Conservation (phyloP, 2,888 invertebrate species). For the Nephrotoma appendiculata region DNA sequence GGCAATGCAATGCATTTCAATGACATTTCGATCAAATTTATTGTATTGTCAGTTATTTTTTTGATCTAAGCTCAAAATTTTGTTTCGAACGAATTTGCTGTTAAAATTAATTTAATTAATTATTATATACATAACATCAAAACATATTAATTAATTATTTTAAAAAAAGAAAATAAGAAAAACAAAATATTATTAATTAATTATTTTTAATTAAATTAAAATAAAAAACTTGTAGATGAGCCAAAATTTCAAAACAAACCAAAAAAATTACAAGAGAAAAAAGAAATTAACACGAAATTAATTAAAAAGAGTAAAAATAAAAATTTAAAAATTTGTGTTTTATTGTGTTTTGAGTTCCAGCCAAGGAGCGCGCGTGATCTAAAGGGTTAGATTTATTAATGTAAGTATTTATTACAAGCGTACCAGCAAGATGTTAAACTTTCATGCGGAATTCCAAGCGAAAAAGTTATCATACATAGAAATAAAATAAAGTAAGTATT, state of each 20-base stretch:
- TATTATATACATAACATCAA: not conserved
- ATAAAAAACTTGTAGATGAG: not conserved
- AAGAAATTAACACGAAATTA: not conserved
- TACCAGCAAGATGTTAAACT: too few relatives aligned
- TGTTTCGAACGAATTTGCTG: too few relatives aligned
- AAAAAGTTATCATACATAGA: too few relatives aligned
- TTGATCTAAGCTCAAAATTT: too few relatives aligned
- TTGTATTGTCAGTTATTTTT: too few relatives aligned
- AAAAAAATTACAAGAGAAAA: not conserved
- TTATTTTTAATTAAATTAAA: not conserved
- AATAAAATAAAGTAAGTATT: too few relatives aligned
- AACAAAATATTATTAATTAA: not conserved
- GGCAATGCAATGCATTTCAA: too few relatives aligned
- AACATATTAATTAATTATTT: not conserved
- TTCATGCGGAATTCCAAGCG: too few relatives aligned
- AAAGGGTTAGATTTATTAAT: too few relatives aligned
- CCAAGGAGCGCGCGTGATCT: too few relatives aligned
- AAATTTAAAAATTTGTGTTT: not conserved
- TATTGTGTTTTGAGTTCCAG: not conserved
- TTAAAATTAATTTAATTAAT: not conserved
- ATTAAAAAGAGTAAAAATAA: not conserved
- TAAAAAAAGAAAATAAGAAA: not conserved
- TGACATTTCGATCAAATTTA: too few relatives aligned
- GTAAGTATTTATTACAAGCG: too few relatives aligned
- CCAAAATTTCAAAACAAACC: not conserved